Base-by-base conservation (phyloP, 2,888 invertebrate genomes). In the Dysmachus trigonus region DNA sequence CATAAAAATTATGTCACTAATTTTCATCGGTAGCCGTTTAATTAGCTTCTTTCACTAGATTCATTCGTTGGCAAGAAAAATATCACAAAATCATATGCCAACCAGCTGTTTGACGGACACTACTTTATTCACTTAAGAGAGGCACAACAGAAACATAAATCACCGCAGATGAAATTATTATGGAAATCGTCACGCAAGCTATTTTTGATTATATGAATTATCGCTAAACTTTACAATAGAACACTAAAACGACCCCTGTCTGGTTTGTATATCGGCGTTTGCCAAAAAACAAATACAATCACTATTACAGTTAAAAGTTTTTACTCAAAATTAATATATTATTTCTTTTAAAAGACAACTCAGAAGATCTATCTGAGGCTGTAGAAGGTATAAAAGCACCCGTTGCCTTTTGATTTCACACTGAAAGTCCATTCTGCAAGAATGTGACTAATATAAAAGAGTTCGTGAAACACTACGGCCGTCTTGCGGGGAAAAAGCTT, bases 361-460 rank as follows among this genome's bases (percentile, higher is more conserved):
- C 47, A 47, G 71, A 27, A 72, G 71, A 72, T 30, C 31, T 47
- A 18, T 47, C 62, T 62, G 62, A 73, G 35, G 31, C 73, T 47
- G 15, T 51, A 53, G 4, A 53, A 81, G 51, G n/a, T 81, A 81
- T 33, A 33, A 47, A 81, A 81, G 53, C 33, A 81, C 53, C 81
- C 51, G 53, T 53, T 62, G 81, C 33, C 53, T 81, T 81, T 62
- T 81, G 47, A 18, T 53, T 81, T 53, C 31, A 81, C 15, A 81
- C 81, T 81, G 81, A 81, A 53, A 81, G 62, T 81, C 33, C 27
- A 53, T 51, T 81, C 51, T 81, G 62, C 62, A 81, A 53, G 53
- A 81, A 81, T n/a, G 62, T 53, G 81, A 53, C 53, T 81, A 81
- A 81, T 81, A 81, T 81, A 76, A 76, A 76, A 76, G 35, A 76